These are phyloP conservation scores for Belonocnema kinseyi DNA, from an alignment of 1,140 invertebrate genomes.

Conservation along the genomic window DNA sequence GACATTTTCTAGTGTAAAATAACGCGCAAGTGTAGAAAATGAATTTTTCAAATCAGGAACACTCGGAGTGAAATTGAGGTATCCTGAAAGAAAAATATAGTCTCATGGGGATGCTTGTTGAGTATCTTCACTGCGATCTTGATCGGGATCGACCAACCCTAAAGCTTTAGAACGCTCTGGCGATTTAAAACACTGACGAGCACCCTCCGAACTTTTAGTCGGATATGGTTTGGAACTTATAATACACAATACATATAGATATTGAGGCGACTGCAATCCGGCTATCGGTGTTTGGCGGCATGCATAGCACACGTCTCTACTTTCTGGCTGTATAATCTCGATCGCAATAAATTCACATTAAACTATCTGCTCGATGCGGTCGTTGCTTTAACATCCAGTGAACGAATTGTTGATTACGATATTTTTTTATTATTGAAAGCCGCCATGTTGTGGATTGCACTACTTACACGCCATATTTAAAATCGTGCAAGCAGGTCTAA, in stretches of 20 bases:
- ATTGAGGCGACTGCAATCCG: conserved; percentile 47
- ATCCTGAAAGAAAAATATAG: too few species aligned
- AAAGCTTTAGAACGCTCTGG: conserved; percentile 37
- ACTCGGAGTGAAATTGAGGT: too few species aligned
- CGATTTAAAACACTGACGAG: conserved; percentile 49
- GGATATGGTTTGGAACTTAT: too few species aligned
- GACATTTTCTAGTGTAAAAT: too few species aligned
- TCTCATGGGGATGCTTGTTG: too few species aligned
- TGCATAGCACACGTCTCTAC: conserved; percentile 68
- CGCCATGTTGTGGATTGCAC: conserved; percentile 38
- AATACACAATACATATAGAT: conserved; percentile 40
- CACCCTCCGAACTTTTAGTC: conserved; percentile 33
- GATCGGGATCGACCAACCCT: conserved; percentile 42
- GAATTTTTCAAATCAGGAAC: too few species aligned
- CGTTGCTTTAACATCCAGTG: conserved; percentile 65
- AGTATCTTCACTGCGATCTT: conserved; percentile 30
- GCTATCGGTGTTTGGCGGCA: conserved; percentile 64
- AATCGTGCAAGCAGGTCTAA: too few species aligned
- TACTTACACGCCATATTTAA: not conserved
- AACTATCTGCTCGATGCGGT: conserved; percentile 69
- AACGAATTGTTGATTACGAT: conserved; percentile 35
- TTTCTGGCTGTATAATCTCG: conserved; percentile 69
- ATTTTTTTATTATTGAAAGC: conserved; percentile 47
- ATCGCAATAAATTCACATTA: conserved; percentile 76
- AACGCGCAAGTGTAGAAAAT: too few species aligned